Conservation (phyloP, 92 coral and sea anemone species). For the Bergia sp. region DNA sequence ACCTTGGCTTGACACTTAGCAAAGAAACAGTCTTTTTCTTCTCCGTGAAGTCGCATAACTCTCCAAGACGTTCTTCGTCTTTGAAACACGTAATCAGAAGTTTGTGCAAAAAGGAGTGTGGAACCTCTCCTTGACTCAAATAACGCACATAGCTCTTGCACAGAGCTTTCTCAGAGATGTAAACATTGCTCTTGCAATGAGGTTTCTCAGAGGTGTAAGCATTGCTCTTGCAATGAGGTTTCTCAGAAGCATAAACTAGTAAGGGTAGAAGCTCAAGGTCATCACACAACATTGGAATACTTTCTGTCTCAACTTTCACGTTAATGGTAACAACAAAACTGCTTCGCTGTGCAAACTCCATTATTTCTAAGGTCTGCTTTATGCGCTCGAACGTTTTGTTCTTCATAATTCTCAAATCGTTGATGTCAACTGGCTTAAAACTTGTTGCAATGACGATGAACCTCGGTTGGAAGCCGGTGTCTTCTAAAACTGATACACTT, state of each 20-base stretch:
- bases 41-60: background rate
- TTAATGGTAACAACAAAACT: conserved; percentile 3
- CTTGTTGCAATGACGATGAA: background rate
- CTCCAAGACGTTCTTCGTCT: conserved; percentile 10
- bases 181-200: background rate
- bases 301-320: background rate
- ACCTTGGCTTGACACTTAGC: background rate
- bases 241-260: background rate
- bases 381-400: background rate
- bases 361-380: background rate
- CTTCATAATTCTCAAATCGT: conserved; percentile 1
- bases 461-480: background rate
- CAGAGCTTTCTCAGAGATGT: too few relatives aligned
- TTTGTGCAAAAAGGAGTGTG: background rate
- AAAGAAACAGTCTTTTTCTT: background rate
- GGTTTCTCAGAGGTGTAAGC: background rate
- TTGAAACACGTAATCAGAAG: background rate
- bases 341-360: background rate
- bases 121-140: background rate
- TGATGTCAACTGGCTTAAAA: background rate
- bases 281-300: conserved; percentile 8
- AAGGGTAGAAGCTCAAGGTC: conserved; percentile 11
- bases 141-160: background rate
- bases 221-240: background rate
- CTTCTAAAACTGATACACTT: background rate